Percentiles rank a stretch among this genome's conserved stretches.
Evolutionary conservation across 2,888 invertebrate species (phyloP).

Genomic region (Cephus pygmeus): DNA sequence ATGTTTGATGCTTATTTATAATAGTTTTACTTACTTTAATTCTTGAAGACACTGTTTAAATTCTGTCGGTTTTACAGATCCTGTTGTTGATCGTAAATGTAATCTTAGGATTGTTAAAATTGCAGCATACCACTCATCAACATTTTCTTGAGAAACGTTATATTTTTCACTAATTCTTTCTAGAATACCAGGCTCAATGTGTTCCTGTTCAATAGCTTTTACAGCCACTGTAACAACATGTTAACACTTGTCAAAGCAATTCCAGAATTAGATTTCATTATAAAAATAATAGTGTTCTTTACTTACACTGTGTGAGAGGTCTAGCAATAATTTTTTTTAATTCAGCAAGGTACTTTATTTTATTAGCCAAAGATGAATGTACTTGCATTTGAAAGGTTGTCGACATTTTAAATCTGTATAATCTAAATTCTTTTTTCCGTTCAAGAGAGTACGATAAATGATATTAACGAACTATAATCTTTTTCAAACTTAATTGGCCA

Average conservation of each 20-base stretch:
- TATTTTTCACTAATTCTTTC: constrained; percentile 58
- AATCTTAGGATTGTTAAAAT: constrained; percentile 67
- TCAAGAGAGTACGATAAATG: neutral
- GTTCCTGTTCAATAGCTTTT: constrained; percentile 57
- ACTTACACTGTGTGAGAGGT: constrained; percentile 58
- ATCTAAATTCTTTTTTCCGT: neutral
- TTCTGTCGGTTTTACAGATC: constrained; percentile 66
- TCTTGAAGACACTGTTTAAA: constrained; percentile 67
- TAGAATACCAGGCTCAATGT: constrained; percentile 57
- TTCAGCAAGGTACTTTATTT: constrained; percentile 51
- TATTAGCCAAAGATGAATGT: constrained; percentile 45
- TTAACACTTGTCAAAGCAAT: constrained; percentile 3
- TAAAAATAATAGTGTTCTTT: constrained; percentile 3
- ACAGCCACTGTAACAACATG: constrained; percentile 51
- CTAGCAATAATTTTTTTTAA: constrained; percentile 55
- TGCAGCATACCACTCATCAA: constrained; percentile 69
- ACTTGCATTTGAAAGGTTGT: constrained; percentile 49
- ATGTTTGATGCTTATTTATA: neutral
- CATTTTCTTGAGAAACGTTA: constrained; percentile 60
- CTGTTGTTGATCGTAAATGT: constrained; percentile 65
- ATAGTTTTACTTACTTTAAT: constrained; percentile 54
- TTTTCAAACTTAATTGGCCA: neutral
- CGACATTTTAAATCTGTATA: constrained; percentile 29
- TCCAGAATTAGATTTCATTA: neutral
- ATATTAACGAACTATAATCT: neutral